phyloP scores from a whole-genome alignment of 2,888 invertebrate genomes.

The Drosophila vallismaia region DNA sequence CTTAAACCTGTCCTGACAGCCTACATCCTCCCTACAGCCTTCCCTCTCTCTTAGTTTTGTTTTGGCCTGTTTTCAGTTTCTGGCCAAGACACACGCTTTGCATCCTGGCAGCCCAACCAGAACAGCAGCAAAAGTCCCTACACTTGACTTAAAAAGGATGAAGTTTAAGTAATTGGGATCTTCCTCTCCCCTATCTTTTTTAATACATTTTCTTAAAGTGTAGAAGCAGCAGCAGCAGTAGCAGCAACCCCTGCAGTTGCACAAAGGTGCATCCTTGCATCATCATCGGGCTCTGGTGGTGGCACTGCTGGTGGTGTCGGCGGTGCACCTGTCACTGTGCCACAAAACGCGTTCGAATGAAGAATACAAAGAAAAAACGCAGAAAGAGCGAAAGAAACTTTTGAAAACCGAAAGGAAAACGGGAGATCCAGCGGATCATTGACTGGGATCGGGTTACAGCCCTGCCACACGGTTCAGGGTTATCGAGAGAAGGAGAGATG shows the following conservation, averaged over 20 bases:
- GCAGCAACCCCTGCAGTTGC: constrained; percentile 66
- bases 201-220: neutral
- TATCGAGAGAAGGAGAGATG: neutral
- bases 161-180: neutral
- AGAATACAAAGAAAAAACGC: constrained; percentile 2
- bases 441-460: constrained; percentile 78
- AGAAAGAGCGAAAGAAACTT: no score
- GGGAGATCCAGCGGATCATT: constrained; percentile 79
- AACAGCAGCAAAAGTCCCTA: constrained; percentile 29
- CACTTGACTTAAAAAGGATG: neutral
- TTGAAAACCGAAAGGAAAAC: constrained; percentile 26
- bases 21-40: neutral
- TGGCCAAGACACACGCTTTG: constrained; percentile 63
- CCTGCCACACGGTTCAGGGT: constrained; percentile 35
- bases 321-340: constrained; percentile 73
- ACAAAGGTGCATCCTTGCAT: constrained; percentile 76
- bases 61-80: constrained; percentile 5
- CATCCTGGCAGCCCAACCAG: constrained; percentile 55
- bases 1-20: constrained; percentile 14
- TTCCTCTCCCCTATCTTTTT: no score
- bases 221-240: constrained; percentile 5
- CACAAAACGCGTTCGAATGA: constrained; percentile 6
- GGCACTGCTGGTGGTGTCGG: constrained; percentile 28
- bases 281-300: constrained; percentile 43
- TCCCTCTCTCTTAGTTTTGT: neutral